Base-by-base conservation (phyloP, 2,113 vertebrate species). In the Camelus dromedarius region DNA sequence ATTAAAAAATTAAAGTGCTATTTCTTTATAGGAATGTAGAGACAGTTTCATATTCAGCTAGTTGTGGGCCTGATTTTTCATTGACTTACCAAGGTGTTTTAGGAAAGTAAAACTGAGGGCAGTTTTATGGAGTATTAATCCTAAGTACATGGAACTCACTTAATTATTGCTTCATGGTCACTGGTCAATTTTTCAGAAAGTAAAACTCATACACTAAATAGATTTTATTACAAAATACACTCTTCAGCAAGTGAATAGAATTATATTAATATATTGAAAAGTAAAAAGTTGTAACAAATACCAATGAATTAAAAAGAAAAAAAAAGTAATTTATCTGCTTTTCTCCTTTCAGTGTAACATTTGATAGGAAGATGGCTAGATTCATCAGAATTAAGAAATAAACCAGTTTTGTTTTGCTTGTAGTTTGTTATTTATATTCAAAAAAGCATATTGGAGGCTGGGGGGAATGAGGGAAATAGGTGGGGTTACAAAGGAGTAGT, bases 281-380 rank as follows among this genome's bases (percentile, higher is more conserved):
- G 42, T 82, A 81, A 81, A 42, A 42, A 42, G 38, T 42, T 42
- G 38, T 42, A 42, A 42, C 38, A 42, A 42, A 42, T 42, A 42
- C 38, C 38, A 42, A 42, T 42, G 38, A 42, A 42, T 42, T 42
- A 42, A 42, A 42, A 42, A 42, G 38, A 42, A 42, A 42, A 42
- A 42, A 42, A 87, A 80, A 76, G 42, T 82, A 81, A 81, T 73
- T 56, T 64, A 94, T 86, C 30, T 84, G 52, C 72, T 84, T 91
- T 92, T 83, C 19, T 88, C 38, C n/a, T 83, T 76, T 88, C 38
- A 56, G n/a, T 81, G 15, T 35, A 73, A 28, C 1, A 3, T 86
- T 54, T 95, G 64, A 54, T 80, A 64, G 73, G 75, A 80, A 58
- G n/a, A 60, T 15, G 12, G 72, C 35, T 66, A 81, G 28, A 81